Base-by-base conservation (phyloP, 2,113 vertebrate genomes). In the Promerops cafer region DNA sequence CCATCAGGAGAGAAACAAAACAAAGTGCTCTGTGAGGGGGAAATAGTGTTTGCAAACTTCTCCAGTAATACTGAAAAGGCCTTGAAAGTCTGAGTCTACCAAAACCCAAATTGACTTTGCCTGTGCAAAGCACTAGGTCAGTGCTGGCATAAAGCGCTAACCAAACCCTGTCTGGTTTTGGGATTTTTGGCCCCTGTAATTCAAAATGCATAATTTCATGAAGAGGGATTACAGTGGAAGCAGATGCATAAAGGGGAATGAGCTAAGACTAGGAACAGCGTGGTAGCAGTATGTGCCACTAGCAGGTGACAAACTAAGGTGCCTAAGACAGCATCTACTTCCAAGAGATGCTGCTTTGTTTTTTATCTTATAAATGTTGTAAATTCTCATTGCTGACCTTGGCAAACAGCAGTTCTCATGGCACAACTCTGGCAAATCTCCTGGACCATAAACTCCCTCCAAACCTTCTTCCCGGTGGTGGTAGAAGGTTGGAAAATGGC, bases 161-260 rank as follows among this genome's bases (percentile, higher is more conserved):
- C 11, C 13, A 78, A 87, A 57, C 3, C 13, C 37, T 39, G 8
- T 37, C 47, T 49, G 21, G 24, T 19, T 84, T 86, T 7, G 53
- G 23, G 16, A 22, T 15, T 27, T 31, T 16, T 0, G 2, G 0
- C 2, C 10, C 10, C 16, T 2, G 1, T 3, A 50, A 45, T 33
- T 68, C 20, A 85, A 82, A 88, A 83, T 28, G 7, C 4, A 4
- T 45, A 6, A 22, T 50, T 71, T 79, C 42, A 82, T 54, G 56
- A 39, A 66, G 45, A 44, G 39, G n/a, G 40, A 56, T 64, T 47
- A 47, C 16, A 23, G 56, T 60, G 21, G 35, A 63, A 63, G 28
- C 26, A 60, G 40, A 49, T 12, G 31, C 52, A 60, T 56, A 53
- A 63, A 85, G 26, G 14, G 39, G 16, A 92, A 76, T 19, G n/a